Base-by-base conservation (phyloP, 2,797 vertebrate genomes). In the Amblyopsis hoosieri region DNA sequence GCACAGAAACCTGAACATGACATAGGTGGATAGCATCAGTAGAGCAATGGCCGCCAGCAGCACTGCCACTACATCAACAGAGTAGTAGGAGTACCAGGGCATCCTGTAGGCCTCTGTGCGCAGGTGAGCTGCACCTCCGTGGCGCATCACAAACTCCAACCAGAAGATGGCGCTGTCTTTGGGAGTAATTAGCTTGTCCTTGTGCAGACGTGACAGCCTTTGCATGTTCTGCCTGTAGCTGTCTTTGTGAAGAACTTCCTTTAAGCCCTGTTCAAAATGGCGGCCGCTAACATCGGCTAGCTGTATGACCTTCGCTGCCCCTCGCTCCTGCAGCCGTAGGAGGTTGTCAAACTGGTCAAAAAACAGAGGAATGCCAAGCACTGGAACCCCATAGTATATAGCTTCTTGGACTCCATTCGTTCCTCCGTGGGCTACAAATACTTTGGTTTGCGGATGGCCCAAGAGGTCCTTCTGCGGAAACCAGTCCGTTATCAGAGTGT, bases 281-380 rank as follows among this genome's bases (percentile, higher is more conserved):
- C 13, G 54, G 0, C 55, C 10, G 3, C 76, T 89, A 3, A 90
- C 14, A 1, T 90, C 56, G 3, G 5, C 2, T 0, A 91, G 65
- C 0, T 74, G 9, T 0, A 92, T 49, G 53, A 90, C 82, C 64
- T 75, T 88, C 10, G 55, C 90, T 0, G 75, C 90, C 29, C 89
- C 90, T 78, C 78, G 82, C 11, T 70, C 77, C 71, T 84, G 71
- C 66, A 92, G 23, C 45, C 89, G 88, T 0, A 91, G 11, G 10
- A 93, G 87, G 62, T 93, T 92, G 75, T 92, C 91, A 63, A 72
- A 87, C 65, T 92, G 91, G 75, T 93, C 90, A 10, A 91, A 92
- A 65, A 91, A 87, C 81, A 93, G 55, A 1, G 90, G 91, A 14
- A 93, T 82, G 2, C 19, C 19, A 23, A 23, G 19, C 19, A 23